Conservation (phyloP, 2,113 vertebrate species). For the Carassius carassius region DNA sequence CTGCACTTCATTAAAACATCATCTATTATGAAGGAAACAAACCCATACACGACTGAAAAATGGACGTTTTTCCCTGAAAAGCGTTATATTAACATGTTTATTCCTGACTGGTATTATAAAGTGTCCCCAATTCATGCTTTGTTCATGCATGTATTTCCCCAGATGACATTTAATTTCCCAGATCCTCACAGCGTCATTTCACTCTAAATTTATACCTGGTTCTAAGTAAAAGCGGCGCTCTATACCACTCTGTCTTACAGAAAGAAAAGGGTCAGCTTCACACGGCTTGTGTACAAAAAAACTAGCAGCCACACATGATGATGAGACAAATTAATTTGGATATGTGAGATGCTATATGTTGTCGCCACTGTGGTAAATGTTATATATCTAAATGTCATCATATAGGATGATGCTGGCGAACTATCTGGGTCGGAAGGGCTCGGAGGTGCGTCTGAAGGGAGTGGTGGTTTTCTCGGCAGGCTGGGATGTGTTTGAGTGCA, state of each 20-base stretch:
- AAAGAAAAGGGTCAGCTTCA: slow-evolving; percentile 10
- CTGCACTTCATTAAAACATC: no score
- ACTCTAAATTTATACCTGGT: not conserved
- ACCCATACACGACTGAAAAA: not conserved
- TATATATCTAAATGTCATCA: not conserved
- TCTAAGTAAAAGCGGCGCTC: not conserved
- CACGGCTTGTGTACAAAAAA: not conserved
- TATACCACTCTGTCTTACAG: slow-evolving; percentile 17
- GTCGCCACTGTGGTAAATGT: not conserved
- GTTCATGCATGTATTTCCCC: not conserved
- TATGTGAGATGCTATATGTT: not conserved
- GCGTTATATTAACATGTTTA: not conserved
- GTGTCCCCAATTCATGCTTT: not conserved
- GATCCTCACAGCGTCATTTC: not conserved
- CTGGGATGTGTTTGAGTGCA: slow-evolving; percentile 96
- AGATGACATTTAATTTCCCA: not conserved
- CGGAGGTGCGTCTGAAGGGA: slow-evolving; percentile 88
- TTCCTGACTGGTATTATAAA: not conserved
- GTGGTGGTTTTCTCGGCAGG: slow-evolving; percentile 94
- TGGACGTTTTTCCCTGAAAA: not conserved
- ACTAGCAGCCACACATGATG: not conserved
- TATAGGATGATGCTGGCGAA: slow-evolving; percentile 96
- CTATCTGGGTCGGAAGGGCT: slow-evolving; percentile 89
- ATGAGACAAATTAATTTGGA: no score
- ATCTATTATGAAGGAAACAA: not conserved